Evolutionary conservation across 2,888 invertebrate genomes (phyloP).

Genomic region (Eulithis testata): DNA sequence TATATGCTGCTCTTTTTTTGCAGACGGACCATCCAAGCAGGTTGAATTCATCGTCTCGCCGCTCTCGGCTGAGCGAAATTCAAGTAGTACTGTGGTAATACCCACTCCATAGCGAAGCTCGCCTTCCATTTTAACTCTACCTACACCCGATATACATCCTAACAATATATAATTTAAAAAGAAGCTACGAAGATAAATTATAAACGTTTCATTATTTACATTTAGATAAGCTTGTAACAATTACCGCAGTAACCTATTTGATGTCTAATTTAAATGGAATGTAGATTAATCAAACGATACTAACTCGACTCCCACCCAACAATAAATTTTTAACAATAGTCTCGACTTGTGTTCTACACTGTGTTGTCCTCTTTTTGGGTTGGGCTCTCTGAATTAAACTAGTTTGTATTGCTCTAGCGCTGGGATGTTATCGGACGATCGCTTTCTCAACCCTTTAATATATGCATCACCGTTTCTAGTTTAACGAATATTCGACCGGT

Average conservation of each 20-base stretch:
- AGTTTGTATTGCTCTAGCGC: constrained; percentile 75
- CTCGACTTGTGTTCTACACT: constrained; percentile 73
- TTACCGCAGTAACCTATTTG: constrained; percentile 69
- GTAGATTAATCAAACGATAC: constrained; percentile 79
- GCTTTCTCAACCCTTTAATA: constrained; percentile 78
- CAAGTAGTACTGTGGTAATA: constrained; percentile 1
- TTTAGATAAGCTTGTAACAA: constrained; percentile 67
- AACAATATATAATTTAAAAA: constrained; percentile 25
- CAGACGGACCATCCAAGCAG: constrained; percentile 47
- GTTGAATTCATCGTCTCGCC: constrained; percentile 28
- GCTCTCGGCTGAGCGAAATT: constrained; percentile 13
- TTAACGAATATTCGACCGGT: constrained; percentile 57
- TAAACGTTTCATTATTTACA: constrained; percentile 61
- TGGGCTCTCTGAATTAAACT: constrained; percentile 71
- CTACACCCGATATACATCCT: constrained; percentile 4
- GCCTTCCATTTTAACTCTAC: constrained; percentile 6
- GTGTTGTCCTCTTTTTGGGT: constrained; percentile 68
- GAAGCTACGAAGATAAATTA: constrained; percentile 31
- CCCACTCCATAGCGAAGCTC: constrained; percentile 5
- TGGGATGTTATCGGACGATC: constrained; percentile 75
- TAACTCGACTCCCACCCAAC: constrained; percentile 67
- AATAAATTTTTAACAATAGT: constrained; percentile 77
- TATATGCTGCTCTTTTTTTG: constrained; percentile 54
- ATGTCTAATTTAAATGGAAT: constrained; percentile 76
- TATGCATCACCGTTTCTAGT: constrained; percentile 70